Evolutionary conservation across 2,888 invertebrate genomes (phyloP), one percentile per base, ranked within the genome.

Genomic region (Omphaloscelis lunosa): DNA sequence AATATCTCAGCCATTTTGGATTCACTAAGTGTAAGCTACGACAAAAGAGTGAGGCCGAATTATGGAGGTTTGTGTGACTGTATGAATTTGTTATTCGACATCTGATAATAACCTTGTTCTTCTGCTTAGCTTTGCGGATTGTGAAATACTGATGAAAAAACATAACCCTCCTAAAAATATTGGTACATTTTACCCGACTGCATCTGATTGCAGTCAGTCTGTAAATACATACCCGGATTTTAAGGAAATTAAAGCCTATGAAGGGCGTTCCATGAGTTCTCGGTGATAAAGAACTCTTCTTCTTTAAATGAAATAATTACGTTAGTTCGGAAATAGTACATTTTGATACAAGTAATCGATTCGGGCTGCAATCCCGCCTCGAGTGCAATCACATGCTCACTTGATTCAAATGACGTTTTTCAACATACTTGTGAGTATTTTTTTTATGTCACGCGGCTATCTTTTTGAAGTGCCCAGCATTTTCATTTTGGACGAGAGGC

Each of bases 31-130:
- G 98, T 98, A 95, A 99, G 98, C 97, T 99, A 99, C 97, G 99
- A 99, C 97, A 99, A 99, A 98, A 98, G 99, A 98, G 98, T 99
- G 97, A 98, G 99, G 97, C 99, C 99, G 94, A 99, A 99, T 97
- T 99, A 99, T 97, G 99, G 99, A 98, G 99, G 99, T 99, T 97
- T 98, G 95, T 93, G 80, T 67, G 56, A n/a, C 77, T 56, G 6
- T 29, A 59, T 20, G 20, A 1, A 58, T 79, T 70, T 27, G 12
- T 48, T 68, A 62, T 73, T 41, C n/a, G 7, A 20, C 1, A 15
- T 56, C 5, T 67, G 20, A n/a, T 17, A 12, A 39, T 69, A 67
- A 58, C 65, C 65, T 63, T 66, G n/a, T 81, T 86, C 58, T 29
- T 76, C 29, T 80, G 34, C 67, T 83, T 71, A 78, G 85, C 84